Evolutionary conservation across 2,797 vertebrate species (phyloP).

Genomic region (Tadarida brasiliensis): DNA sequence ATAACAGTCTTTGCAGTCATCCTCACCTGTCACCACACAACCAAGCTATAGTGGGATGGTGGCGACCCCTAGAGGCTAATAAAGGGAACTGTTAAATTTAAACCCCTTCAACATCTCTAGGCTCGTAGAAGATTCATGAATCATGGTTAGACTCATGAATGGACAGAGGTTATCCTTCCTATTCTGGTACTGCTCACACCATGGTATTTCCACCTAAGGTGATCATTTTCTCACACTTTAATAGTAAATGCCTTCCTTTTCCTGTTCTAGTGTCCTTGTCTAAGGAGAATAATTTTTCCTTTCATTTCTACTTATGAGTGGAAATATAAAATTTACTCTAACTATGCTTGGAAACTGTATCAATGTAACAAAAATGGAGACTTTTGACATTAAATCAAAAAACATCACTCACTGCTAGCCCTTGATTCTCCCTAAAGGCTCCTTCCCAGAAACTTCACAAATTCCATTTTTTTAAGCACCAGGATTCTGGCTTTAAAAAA

Average conservation of each 20-base stretch:
- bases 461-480: neutral
- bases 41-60: neutral
- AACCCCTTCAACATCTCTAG: neutral
- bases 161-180: neutral
- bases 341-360: neutral
- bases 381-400: neutral
- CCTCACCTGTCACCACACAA: rapidly evolving
- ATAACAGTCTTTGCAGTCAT: rapidly evolving
- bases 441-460: neutral
- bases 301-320: neutral
- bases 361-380: neutral
- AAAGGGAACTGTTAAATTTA: neutral
- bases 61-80: constrained; percentile 14
- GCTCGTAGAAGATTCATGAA: neutral
- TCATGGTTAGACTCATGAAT: neutral
- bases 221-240: neutral
- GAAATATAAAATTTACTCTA: neutral
- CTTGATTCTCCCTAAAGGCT: neutral
- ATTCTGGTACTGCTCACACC: neutral
- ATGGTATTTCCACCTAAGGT: neutral
- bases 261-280: neutral
- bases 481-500: neutral
- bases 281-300: neutral
- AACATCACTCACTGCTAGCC: neutral
- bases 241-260: neutral